These are phyloP conservation scores for Trichomycterus rosablanca DNA, from an alignment of 2,113 vertebrate species.

Conservation along the genomic window DNA sequence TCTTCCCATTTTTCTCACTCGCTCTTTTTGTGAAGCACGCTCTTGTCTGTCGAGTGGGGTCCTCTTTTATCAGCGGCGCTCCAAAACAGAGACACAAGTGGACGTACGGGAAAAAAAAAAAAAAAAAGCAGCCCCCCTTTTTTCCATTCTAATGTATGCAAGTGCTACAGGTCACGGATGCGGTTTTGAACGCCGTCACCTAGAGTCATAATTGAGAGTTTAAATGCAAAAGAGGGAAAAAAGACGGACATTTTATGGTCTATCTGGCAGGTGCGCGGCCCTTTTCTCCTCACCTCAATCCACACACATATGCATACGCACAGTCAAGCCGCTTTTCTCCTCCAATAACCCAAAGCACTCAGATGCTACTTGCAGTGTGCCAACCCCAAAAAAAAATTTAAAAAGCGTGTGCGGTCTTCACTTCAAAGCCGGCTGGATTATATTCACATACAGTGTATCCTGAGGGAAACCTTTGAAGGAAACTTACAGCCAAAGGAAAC, in stretches of 20 bases:
- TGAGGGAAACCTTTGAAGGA: conserved; percentile 72
- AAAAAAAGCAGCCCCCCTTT: conserved; percentile 18
- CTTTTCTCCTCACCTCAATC: conserved; percentile 47
- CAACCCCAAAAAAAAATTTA: too few species aligned
- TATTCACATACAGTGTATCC: conserved; percentile 63
- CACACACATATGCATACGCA: conserved; percentile 49
- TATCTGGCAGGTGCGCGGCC: conserved; percentile 65
- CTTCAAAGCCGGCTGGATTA: conserved; percentile 76
- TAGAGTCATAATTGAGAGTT: conserved; percentile 45
- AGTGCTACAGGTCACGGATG: conserved; percentile 29
- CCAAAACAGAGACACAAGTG: conserved; percentile 21
- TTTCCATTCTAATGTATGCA: conserved; percentile 36
- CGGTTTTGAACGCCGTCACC: conserved; percentile 37
- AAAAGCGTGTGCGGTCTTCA: conserved; percentile 70
- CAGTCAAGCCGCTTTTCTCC: conserved; percentile 54
- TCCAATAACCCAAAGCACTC: conserved; percentile 66
- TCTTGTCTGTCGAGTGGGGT: conserved; percentile 39
- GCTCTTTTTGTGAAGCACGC: conserved; percentile 30
- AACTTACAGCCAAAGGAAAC: conserved; percentile 60
- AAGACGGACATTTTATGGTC: conserved; percentile 49
- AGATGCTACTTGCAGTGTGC: conserved; percentile 58
- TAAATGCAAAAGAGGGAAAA: conserved; percentile 36
- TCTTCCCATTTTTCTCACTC: conserved; percentile 9
- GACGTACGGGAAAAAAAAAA: too few species aligned
- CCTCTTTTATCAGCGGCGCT: conserved; percentile 23